Evolutionary conservation across 2,888 invertebrate species (phyloP), one percentile per base, ranked within the genome.

Genomic region (Barypeithes pellucidus): DNA sequence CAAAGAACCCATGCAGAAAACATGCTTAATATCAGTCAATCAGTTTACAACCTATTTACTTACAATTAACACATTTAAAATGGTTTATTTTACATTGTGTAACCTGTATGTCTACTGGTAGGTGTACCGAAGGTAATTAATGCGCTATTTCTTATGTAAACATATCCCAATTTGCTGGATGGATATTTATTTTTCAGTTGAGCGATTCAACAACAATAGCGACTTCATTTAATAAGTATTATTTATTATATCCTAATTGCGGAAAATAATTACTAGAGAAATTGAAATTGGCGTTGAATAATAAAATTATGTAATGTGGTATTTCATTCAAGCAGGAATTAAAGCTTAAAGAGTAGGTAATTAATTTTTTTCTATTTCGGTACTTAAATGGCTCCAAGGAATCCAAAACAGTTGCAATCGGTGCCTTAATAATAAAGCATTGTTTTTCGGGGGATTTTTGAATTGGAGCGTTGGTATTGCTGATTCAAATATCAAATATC

Each of bases 121-220:
- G 54, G 33, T 57, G 16, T n/a, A 16, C 8, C 11, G 54, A 16
- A 33, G 24, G 11, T 57, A 57, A 33, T 57, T 57, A 33, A 9
- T 33, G 33, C 33, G 9, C 11, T 14, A 33, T 33, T 50, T 57
- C 33, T 57, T 57, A 57, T 33, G 54, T 57, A 57, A 61, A 45
- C 61, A 29, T 61, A 43, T 24, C 22, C 29, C 24, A 14, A n/a
- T 45, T 41, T 41, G 22, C 16, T 43, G 39, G 29, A 22, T 61
- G 22, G 16, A 16, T 61, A 61, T 61, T 61, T 60, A 60, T 24
- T 61, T 61, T 61, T 24, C 61, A 61, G 16, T 43, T 22, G 45
- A 61, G 14, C 45, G 41, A 61, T 41, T 61, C 24, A 61, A 41
- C 61, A 61, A 61, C 61, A 61, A 61, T 43, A 22, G 61, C 12